phyloP scores from a whole-genome alignment of 2,888 invertebrate genomes.

The Xanthia icteritia region DNA sequence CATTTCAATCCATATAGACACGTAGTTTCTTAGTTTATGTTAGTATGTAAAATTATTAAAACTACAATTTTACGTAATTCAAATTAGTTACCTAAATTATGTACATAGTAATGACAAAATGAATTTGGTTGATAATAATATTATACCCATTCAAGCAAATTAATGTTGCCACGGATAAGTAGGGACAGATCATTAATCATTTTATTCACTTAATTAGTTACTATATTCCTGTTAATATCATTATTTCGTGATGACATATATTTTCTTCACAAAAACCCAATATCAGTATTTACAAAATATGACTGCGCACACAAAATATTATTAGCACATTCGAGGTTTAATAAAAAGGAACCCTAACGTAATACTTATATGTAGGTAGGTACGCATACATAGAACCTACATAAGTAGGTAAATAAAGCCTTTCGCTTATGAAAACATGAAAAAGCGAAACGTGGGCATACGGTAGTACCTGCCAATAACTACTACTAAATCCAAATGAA shows the following conservation, averaged over 20 bases:
- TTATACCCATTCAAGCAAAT: background rate
- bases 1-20: no score
- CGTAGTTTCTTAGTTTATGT: no score
- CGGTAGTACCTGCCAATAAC: background rate
- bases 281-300: background rate
- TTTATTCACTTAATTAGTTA: background rate
- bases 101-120: background rate
- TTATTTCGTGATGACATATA: background rate
- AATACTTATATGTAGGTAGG: no score
- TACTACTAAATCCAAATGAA: no score
- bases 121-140: background rate
- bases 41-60: background rate
- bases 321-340: constrained; percentile 24
- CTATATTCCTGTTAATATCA: background rate
- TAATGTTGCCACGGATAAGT: background rate
- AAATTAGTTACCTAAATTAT: background rate
- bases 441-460: constrained; percentile 5
- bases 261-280: background rate
- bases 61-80: background rate
- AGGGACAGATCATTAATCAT: constrained; percentile 6
- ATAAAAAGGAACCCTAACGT: constrained; percentile 17
- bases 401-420: background rate
- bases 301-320: constrained; percentile 1
- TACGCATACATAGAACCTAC: background rate
- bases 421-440: constrained; percentile 10